These are phyloP conservation scores for Mixornis gularis DNA, from an alignment of 2,113 vertebrate genomes.

Conservation along the genomic window DNA sequence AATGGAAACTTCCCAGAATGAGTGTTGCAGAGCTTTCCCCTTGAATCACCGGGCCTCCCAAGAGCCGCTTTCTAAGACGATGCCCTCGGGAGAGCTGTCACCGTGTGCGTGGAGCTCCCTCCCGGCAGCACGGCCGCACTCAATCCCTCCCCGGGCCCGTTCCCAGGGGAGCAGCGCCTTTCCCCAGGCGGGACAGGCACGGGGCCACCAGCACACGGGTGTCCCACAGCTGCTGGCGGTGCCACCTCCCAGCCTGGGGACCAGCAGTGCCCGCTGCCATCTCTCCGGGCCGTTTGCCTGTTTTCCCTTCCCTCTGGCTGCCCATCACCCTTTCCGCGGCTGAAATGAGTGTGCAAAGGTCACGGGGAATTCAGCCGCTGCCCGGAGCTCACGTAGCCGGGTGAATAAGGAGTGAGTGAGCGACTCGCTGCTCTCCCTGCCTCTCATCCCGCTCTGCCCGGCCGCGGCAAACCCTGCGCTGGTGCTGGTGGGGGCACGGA, in stretches of 20 bases:
- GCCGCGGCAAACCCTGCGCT: rapidly evolving
- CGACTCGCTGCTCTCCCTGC: not conserved
- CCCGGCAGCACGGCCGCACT: not conserved
- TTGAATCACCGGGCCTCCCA: constrained; percentile 19
- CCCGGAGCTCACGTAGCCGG: not conserved
- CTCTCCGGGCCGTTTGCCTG: rapidly evolving
- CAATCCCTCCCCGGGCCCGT: rapidly evolving
- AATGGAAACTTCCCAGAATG: constrained; percentile 63
- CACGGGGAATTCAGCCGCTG: not conserved
- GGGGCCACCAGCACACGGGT: rapidly evolving
- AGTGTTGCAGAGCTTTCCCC: constrained; percentile 55
- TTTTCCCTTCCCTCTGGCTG: not conserved
- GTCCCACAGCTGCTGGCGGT: not conserved
- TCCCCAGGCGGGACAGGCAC: rapidly evolving
- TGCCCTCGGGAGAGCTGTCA: not conserved
- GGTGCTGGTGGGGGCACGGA: not conserved
- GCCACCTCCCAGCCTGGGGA: not conserved
- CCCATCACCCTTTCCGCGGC: not conserved
- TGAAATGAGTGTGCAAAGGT: constrained; percentile 1
- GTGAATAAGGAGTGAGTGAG: not conserved
- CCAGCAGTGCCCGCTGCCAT: not conserved
- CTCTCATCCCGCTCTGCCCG: rapidly evolving
- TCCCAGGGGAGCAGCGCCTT: not conserved
- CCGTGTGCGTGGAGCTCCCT: rapidly evolving
- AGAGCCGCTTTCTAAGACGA: constrained; percentile 1